Percentiles rank a stretch among this genome's conserved stretches.
These are phyloP conservation scores for Bombus haemorrhoidalis DNA, from an alignment of 1,140 invertebrate genomes.

Conservation along the genomic window DNA sequence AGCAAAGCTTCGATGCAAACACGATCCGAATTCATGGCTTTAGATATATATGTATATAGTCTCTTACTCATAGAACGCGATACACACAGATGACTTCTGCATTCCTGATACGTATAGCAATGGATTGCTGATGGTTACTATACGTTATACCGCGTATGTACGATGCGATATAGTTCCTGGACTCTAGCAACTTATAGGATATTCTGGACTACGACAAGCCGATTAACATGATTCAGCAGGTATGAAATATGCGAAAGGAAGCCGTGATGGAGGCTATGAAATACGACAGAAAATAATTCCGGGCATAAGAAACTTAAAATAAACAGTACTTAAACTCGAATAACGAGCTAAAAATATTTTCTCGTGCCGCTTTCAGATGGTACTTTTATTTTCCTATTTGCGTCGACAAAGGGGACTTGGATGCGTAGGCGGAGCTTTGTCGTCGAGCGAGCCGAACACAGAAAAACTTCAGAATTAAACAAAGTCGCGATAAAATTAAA, in stretches of 20 bases:
- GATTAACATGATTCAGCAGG: neutral
- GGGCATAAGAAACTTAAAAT: neutral
- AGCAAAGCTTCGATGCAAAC: neutral
- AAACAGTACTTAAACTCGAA: neutral
- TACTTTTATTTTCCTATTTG: neutral
- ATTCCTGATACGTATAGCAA: neutral
- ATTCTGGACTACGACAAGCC: neutral
- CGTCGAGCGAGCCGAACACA: neutral
- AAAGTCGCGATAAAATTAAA: neutral
- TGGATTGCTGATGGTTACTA: neutral
- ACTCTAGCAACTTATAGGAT: neutral
- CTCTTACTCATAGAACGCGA: neutral
- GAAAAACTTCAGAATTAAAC: neutral
- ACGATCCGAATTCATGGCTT: neutral
- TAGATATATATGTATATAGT: conserved; percentile 3
- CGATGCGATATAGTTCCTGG: neutral
- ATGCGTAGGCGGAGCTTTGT: neutral
- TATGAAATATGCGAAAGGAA: neutral
- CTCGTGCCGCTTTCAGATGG: neutral
- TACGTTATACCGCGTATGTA: neutral
- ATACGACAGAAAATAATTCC: neutral
- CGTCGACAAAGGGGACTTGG: neutral
- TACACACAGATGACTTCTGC: conserved; percentile 12
- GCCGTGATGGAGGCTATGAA: too few relatives aligned
- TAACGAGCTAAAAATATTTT: conserved; percentile 8